phyloP scores from a whole-genome alignment of 2,888 invertebrate species.

The Drosophila kanekoi region DNA sequence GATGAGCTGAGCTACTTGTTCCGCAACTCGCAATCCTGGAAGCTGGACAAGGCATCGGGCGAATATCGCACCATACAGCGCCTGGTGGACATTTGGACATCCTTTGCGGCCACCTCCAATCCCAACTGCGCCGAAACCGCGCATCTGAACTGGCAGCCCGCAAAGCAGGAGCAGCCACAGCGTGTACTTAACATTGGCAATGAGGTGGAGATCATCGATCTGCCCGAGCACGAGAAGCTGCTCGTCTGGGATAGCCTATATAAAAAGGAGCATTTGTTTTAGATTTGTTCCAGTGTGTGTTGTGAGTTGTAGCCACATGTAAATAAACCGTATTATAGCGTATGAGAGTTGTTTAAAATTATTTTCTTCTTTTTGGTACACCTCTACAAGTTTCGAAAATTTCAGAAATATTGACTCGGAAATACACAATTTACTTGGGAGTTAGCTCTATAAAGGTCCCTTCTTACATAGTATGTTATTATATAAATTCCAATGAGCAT shows the following conservation, averaged over 20 bases:
- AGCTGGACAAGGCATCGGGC: constrained; percentile 52
- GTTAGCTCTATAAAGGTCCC: too few species aligned
- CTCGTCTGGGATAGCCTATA: constrained; percentile 75
- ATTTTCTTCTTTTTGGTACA: too few species aligned
- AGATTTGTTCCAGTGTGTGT: too few species aligned
- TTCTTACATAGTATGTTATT: too few species aligned
- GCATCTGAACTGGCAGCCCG: constrained; percentile 62
- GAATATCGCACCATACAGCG: constrained; percentile 79
- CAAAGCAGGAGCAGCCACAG: constrained; percentile 46
- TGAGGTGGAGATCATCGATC: constrained; percentile 66
- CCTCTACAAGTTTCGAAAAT: too few species aligned
- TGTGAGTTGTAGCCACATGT: not conserved
- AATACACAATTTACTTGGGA: too few species aligned
- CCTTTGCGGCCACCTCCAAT: constrained; percentile 76
- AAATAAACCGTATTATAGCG: not conserved
- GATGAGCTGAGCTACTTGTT: constrained; percentile 82
- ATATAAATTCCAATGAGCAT: too few species aligned
- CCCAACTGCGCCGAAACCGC: constrained; percentile 73
- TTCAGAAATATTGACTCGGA: too few species aligned
- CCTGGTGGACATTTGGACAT: constrained; percentile 77
- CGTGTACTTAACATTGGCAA: constrained; percentile 76
- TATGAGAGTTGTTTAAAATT: not conserved
- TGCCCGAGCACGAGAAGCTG: constrained; percentile 76
- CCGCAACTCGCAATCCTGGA: constrained; percentile 56
- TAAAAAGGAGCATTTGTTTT: constrained; percentile 42